Conservation (phyloP, 2,797 vertebrate species). For the Gephyroberyx darwinii region DNA sequence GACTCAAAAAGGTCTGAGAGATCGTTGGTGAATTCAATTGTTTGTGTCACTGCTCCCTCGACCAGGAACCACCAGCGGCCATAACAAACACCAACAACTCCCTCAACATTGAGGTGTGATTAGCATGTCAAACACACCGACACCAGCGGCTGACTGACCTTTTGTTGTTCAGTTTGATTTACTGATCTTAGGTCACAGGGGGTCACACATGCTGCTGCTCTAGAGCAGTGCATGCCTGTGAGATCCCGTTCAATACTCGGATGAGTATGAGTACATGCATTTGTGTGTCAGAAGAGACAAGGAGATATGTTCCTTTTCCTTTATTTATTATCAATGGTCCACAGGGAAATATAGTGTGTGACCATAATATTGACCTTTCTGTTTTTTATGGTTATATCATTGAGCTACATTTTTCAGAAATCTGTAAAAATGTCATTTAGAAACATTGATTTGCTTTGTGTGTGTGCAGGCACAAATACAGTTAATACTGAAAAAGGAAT, state of each 20-base stretch:
- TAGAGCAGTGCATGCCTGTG: slow-evolving; percentile 10
- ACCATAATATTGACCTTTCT: slow-evolving; percentile 28
- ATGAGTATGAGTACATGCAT: slow-evolving; percentile 20
- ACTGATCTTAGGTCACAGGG: slow-evolving; percentile 22
- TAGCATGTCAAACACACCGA: slow-evolving; percentile 15
- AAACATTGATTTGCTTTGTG: slow-evolving; percentile 6
- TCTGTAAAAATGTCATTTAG: slow-evolving; percentile 18
- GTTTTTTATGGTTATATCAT: slow-evolving; percentile 26
- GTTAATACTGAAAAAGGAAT: too few species aligned
- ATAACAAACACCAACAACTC: background rate
- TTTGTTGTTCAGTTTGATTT: slow-evolving; percentile 16
- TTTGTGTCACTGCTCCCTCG: too few species aligned
- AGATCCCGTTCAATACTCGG: slow-evolving; percentile 15
- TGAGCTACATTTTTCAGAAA: slow-evolving; percentile 17
- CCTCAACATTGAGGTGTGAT: slow-evolving; percentile 9
- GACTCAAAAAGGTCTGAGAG: too few species aligned
- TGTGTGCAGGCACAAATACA: background rate
- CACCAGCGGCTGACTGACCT: slow-evolving; percentile 8
- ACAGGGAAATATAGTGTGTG: background rate
- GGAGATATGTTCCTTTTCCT: too few species aligned
- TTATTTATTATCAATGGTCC: background rate
- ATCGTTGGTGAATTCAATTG: too few species aligned
- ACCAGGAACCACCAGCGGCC: too few species aligned
- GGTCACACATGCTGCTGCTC: background rate
- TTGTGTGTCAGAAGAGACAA: slow-evolving; percentile 8